phyloP scores from a whole-genome alignment of 2,113 vertebrate genomes.

The Triplophysa tibetana region DNA sequence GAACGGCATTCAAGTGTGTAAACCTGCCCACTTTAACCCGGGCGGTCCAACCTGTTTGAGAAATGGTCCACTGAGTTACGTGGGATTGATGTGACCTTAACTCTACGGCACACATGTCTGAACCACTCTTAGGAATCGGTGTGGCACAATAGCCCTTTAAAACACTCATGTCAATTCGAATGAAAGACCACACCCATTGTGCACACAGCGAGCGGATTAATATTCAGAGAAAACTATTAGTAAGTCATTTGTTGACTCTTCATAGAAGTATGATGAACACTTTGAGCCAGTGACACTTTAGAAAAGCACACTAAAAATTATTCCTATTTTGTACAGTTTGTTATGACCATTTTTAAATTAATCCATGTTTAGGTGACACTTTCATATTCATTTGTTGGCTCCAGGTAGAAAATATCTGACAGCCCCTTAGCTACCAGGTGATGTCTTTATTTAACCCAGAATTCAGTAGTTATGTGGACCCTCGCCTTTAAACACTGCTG shows the following conservation, averaged over 20 bases:
- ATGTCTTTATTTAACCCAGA: conserved; percentile 65
- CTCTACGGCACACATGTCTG: neutral
- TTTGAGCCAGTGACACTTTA: too few relatives aligned
- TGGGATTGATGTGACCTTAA: conserved; percentile 16
- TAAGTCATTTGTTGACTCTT: too few relatives aligned
- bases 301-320: too few relatives aligned
- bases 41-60: conserved; percentile 20
- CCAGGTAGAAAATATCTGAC: conserved; percentile 51
- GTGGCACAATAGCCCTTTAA: conserved; percentile 10
- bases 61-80: conserved; percentile 15
- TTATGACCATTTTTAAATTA: neutral
- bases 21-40: neutral
- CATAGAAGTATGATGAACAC: too few relatives aligned
- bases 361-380: neutral
- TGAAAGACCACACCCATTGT: conserved; percentile 7
- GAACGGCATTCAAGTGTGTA: conserved; percentile 18
- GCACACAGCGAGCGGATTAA: neutral
- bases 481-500: conserved; percentile 51
- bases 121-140: neutral
- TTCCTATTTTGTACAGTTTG: neutral
- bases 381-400: conserved; percentile 16
- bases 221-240: neutral
- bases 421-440: conserved; percentile 54
- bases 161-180: conserved; percentile 11
- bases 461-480: conserved; percentile 64